A percentile compares a stretch with the other conserved stretches of the same genome.
phyloP scores from a whole-genome alignment of 2,113 vertebrate genomes.

The Arenaria interpres region DNA sequence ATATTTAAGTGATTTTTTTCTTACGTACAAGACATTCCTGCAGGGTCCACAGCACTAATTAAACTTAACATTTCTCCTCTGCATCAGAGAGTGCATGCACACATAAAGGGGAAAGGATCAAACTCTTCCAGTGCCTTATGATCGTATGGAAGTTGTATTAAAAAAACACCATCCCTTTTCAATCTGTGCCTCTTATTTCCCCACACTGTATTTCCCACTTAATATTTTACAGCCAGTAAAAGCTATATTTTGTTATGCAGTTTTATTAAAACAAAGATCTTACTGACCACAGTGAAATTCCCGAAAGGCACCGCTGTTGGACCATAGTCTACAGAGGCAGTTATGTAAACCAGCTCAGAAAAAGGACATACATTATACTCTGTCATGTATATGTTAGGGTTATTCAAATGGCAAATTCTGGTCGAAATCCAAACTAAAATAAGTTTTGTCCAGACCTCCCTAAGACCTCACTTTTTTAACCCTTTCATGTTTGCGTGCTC shows the following conservation, averaged over 20 bases:
- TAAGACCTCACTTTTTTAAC: conserved; percentile 23
- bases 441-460: conserved; percentile 22
- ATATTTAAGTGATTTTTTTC: neutral
- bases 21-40: neutral
- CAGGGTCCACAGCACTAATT: neutral
- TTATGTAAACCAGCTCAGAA: conserved; percentile 57
- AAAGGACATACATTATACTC: conserved; percentile 45
- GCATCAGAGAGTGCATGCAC: neutral
- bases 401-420: conserved; percentile 60
- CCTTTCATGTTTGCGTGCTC: neutral
- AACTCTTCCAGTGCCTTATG: neutral
- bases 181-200: conserved; percentile 25
- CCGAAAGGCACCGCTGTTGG: neutral
- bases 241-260: neutral
- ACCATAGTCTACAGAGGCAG: conserved; percentile 17
- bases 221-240: conserved; percentile 45
- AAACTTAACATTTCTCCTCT: conserved; percentile 12
- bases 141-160: neutral
- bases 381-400: conserved; percentile 48
- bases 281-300: conserved; percentile 31
- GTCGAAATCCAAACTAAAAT: conserved; percentile 42
- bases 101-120: neutral
- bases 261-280: conserved; percentile 52
- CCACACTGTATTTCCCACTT: conserved; percentile 11
- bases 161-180: neutral